These are phyloP conservation scores for Lepilemur septentrionalis DNA, from an alignment of 2,797 vertebrate genomes.

Conservation along the genomic window DNA sequence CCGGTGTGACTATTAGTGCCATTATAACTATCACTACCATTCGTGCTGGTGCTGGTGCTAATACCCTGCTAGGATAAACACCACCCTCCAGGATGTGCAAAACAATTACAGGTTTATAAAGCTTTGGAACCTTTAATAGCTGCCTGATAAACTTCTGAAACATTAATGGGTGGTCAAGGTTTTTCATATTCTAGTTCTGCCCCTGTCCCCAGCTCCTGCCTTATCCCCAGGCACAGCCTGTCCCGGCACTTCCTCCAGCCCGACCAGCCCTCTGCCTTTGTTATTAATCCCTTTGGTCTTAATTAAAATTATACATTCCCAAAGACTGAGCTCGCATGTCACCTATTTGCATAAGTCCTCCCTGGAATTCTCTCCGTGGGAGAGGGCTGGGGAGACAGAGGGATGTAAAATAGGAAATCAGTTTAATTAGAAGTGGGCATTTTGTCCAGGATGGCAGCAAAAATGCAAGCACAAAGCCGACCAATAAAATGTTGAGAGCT, in stretches of 20 bases:
- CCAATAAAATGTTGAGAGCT: background rate
- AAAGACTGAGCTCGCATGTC: background rate
- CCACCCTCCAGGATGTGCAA: background rate
- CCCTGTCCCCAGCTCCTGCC: background rate
- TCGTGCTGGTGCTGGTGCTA: no score
- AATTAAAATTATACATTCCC: background rate
- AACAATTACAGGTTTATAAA: background rate
- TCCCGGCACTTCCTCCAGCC: background rate
- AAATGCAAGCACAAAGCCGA: background rate
- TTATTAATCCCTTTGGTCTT: background rate
- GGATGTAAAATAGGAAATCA: background rate
- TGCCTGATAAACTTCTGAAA: background rate
- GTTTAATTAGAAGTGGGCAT: background rate
- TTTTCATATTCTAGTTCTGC: background rate
- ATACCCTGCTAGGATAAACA: background rate
- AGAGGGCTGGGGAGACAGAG: background rate
- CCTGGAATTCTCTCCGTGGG: background rate
- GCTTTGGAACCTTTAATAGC: background rate
- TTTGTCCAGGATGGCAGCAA: background rate
- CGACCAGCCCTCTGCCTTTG: background rate
- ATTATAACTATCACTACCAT: rapidly evolving
- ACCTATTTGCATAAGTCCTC: background rate
- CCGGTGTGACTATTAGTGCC: background rate
- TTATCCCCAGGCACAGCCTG: background rate
- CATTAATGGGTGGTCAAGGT: background rate